These are phyloP conservation scores for Dryocosmus kuriphilus DNA, from an alignment of 2,888 invertebrate genomes.

Conservation along the genomic window DNA sequence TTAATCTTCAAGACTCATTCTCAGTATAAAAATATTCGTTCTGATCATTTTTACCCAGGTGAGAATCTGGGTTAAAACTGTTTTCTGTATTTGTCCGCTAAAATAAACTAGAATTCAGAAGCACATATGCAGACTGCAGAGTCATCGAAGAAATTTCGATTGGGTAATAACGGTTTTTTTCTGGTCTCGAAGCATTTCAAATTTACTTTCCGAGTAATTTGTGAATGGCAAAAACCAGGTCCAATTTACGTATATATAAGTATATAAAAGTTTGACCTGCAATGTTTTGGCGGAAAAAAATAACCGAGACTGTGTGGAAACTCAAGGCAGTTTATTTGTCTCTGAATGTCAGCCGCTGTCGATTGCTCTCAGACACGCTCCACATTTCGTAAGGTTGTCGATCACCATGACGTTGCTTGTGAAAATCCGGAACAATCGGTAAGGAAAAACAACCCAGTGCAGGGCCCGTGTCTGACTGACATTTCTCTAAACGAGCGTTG, in stretches of 20 bases:
- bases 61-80: not conserved
- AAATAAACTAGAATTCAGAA: not conserved
- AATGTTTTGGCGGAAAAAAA: not conserved
- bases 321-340: not conserved
- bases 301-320: not conserved
- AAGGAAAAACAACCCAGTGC: conserved; percentile 1
- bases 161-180: not conserved
- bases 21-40: too few species aligned
- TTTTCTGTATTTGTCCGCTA: not conserved
- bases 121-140: not conserved
- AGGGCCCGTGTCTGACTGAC: not conserved
- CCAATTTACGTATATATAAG: not conserved
- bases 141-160: not conserved
- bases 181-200: not conserved
- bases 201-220: not conserved
- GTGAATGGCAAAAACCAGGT: not conserved
- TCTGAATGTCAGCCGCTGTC: conserved; percentile 6
- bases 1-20: too few species aligned
- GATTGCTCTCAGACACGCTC: not conserved
- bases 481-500: not conserved
- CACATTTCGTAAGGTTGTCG: conserved; percentile 4
- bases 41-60: not conserved
- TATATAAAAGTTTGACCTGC: not conserved
- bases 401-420: not conserved
- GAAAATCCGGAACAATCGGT: conserved; percentile 2